Base-by-base conservation (phyloP, 2,888 invertebrate genomes). In the Caenorhabditis parvicauda region DNA sequence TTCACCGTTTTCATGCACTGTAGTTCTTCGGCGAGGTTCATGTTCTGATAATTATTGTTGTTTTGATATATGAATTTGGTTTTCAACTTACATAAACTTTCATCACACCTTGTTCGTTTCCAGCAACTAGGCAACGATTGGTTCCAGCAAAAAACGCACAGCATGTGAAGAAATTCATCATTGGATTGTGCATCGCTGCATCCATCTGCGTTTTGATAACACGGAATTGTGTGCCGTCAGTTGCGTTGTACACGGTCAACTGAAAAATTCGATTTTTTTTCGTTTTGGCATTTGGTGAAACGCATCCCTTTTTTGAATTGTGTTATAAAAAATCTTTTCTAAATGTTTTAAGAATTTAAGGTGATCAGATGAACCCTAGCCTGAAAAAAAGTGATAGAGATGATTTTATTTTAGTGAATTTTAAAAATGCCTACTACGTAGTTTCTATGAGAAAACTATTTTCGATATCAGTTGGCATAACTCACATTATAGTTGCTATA, bases 91-190 rank as follows among this genome's bases (percentile, higher is more conserved):
- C 60, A 52, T 50, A 47, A 35, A 60, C 47, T 38, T 27, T 53
- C 9, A 64, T 32, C 12, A 44, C 39, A 9, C 67, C 67, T 6
- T 46, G 28, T 25, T 67, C 64, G 39, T 59, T 59, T 38, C 52
- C 67, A 25, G 59, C 61, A 1, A 64, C 59, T 0, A 67, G 39
- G 21, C 52, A 48, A 17, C 50, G 41, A 17, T 32, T 19, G 12
- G 21, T 2, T n/a, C 35, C 22, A 1, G 52, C 37, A 32, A 59
- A 54, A 37, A 56, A 59, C 3, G 54, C 44, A 29, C 29, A 50
- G 42, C 54, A 52, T 7, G 55, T 49, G 22, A 6, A 48, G 29
- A 27, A 38, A 4, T 44, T 35, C 41, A 41, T 24, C 29, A 6
- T 25, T 14, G 1, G 35, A 39, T 21, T 49, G 27, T n/a, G 45